A percentile compares a stretch with the other conserved stretches of the same genome.
Evolutionary conservation across 2,113 vertebrate species (phyloP).

Genomic region (Murina feae): DNA sequence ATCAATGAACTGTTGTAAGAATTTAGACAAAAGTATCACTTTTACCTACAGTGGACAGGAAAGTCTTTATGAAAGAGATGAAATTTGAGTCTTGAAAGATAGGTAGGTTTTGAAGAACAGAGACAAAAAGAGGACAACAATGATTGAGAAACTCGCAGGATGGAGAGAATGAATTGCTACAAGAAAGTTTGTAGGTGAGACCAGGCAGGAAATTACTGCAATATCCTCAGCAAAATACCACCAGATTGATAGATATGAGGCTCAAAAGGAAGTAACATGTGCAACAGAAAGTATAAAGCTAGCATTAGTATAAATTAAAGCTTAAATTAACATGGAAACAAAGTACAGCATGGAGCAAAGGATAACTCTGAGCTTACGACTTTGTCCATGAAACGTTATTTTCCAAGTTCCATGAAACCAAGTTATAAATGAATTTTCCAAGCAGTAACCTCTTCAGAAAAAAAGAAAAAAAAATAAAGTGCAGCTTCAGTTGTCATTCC

Average conservation of each 20-base stretch:
- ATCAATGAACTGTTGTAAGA: background rate
- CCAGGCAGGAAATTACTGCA: background rate
- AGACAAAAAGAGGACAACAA: background rate
- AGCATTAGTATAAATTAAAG: background rate
- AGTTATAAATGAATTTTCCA: background rate
- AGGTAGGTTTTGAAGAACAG: conserved; percentile 8
- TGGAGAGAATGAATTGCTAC: background rate
- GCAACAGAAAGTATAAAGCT: background rate
- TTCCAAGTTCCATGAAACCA: background rate
- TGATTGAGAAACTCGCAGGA: background rate
- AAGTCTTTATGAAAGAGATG: background rate
- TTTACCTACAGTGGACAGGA: background rate
- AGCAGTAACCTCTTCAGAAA: background rate
- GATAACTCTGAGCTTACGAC: background rate
- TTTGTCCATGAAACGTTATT: background rate
- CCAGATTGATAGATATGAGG: background rate
- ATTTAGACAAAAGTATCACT: background rate
- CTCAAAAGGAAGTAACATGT: background rate
- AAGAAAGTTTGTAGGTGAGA: background rate
- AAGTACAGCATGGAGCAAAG: background rate
- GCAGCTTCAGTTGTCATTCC: background rate
- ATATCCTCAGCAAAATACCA: background rate
- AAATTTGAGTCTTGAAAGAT: background rate
- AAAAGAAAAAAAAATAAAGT: background rate
- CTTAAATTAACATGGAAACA: background rate